Evolutionary conservation across 2,797 vertebrate genomes (phyloP).

Genomic region (Naso thynnoides): DNA sequence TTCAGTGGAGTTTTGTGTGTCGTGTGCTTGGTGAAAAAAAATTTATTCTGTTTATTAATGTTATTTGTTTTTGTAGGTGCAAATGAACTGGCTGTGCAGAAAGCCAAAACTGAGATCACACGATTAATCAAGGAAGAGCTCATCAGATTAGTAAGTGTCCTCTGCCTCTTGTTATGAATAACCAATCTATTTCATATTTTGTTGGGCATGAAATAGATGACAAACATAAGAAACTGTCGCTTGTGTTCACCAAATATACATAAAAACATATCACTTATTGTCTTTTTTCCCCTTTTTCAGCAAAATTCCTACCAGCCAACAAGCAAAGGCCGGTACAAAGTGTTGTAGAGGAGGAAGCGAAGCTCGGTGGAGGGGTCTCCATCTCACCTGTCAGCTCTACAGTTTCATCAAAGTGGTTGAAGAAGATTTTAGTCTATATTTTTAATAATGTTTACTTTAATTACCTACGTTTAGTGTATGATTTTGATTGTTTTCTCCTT

Average conservation of each 20-base stretch:
- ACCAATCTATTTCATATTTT: too few species aligned
- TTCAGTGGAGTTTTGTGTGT: background rate
- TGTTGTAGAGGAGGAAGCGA: conserved; percentile 85
- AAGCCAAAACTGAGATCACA: conserved; percentile 99
- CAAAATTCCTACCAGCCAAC: conserved; percentile 99
- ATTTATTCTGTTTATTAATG: background rate
- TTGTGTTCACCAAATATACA: background rate
- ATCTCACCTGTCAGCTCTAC: conserved; percentile 21
- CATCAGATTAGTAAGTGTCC: conserved; percentile 93
- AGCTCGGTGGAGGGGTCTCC: background rate
- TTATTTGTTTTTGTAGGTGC: conserved; percentile 86
- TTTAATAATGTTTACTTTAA: conserved; percentile 45
- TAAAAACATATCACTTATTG: conserved; percentile 11
- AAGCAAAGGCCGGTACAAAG: conserved; percentile 99
- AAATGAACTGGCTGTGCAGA: conserved; percentile 97
- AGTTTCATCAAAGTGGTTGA: conserved; percentile 47
- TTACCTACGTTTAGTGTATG: conserved; percentile 8
- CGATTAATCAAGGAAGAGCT: conserved; percentile 99
- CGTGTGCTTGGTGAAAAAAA: background rate
- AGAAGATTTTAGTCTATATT: conserved; percentile 73
- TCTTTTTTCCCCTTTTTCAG: conserved; percentile 71
- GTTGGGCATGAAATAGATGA: too few species aligned
- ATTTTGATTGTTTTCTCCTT: background rate
- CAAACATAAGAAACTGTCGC: background rate
- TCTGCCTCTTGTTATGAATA: background rate